phyloP scores from a whole-genome alignment of 2,888 invertebrate species.

The Hydroisotoma schaefferi region DNA sequence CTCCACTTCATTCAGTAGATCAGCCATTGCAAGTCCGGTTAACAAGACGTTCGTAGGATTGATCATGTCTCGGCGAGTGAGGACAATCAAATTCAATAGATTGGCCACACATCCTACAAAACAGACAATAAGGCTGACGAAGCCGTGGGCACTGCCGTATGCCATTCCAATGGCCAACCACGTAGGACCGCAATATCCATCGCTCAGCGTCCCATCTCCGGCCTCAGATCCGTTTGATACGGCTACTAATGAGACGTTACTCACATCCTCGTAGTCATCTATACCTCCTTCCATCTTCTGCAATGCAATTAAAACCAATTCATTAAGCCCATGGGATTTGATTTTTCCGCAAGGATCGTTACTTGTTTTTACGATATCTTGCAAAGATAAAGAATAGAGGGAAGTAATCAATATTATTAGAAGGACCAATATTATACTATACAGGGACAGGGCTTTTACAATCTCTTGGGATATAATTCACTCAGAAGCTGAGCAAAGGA shows the following conservation, averaged over 20 bases:
- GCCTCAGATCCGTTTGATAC: neutral
- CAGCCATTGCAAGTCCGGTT: slow-evolving; percentile 84
- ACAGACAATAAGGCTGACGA: slow-evolving; percentile 79
- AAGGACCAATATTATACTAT: no score
- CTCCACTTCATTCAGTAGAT: slow-evolving; percentile 89
- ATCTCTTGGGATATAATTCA: no score
- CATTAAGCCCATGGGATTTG: no score
- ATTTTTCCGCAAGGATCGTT: no score
- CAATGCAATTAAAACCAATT: no score
- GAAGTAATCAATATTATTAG: no score
- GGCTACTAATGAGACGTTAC: no score
- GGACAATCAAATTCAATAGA: slow-evolving; percentile 83
- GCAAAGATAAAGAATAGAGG: no score
- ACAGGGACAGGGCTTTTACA: no score
- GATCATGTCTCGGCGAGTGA: slow-evolving; percentile 83
- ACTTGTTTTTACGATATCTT: no score
- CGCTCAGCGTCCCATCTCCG: neutral
- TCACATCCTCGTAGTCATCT: neutral
- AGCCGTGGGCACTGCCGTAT: slow-evolving; percentile 57
- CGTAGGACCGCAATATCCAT: neutral
- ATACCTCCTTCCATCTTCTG: no score
- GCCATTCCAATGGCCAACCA: neutral
- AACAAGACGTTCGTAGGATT: slow-evolving; percentile 89
- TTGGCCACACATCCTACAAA: slow-evolving; percentile 86
- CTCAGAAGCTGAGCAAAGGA: no score